Evolutionary conservation across 2,797 vertebrate genomes (phyloP).

Genomic region (Nannoperca australis): DNA sequence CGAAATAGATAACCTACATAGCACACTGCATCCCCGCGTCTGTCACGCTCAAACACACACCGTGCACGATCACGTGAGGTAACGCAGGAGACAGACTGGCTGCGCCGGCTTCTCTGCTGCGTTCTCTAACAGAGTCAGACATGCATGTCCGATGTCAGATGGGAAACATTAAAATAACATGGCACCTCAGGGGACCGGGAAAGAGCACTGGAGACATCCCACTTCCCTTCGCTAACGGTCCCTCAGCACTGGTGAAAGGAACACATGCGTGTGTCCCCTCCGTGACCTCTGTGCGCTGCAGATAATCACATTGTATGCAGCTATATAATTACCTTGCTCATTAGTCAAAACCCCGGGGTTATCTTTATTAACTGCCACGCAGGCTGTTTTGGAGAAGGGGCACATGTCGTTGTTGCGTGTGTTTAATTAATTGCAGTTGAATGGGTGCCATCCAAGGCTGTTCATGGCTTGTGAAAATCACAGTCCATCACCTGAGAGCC

Average conservation of each 20-base stretch:
- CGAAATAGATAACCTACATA: constrained; percentile 63
- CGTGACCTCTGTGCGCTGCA: constrained; percentile 52
- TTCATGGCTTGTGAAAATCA: not conserved
- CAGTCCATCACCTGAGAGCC: not conserved
- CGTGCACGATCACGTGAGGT: constrained; percentile 4
- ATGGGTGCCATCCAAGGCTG: constrained; percentile 18
- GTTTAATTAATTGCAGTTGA: constrained; percentile 59
- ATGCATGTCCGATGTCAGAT: constrained; percentile 59
- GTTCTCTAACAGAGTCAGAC: constrained; percentile 46
- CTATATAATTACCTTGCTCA: constrained; percentile 61
- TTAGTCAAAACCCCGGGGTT: constrained; percentile 63
- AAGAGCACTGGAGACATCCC: constrained; percentile 57
- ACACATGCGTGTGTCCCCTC: constrained; percentile 39
- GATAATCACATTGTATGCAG: constrained; percentile 66
- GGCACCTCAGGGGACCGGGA: constrained; percentile 60
- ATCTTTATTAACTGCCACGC: constrained; percentile 55
- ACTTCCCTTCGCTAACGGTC: constrained; percentile 40
- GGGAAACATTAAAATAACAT: constrained; percentile 73
- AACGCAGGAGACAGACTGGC: constrained; percentile 47
- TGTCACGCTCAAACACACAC: constrained; percentile 36
- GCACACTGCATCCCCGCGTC: constrained; percentile 25
- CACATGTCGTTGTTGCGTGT: constrained; percentile 24
- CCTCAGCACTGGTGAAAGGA: constrained; percentile 24
- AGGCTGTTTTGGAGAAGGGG: constrained; percentile 9
- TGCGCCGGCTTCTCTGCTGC: constrained; percentile 3